A percentile compares a stretch with the other conserved stretches of the same genome.
Conservation (phyloP, 2,797 vertebrate genomes). For the Lepilemur ruficaudatus region DNA sequence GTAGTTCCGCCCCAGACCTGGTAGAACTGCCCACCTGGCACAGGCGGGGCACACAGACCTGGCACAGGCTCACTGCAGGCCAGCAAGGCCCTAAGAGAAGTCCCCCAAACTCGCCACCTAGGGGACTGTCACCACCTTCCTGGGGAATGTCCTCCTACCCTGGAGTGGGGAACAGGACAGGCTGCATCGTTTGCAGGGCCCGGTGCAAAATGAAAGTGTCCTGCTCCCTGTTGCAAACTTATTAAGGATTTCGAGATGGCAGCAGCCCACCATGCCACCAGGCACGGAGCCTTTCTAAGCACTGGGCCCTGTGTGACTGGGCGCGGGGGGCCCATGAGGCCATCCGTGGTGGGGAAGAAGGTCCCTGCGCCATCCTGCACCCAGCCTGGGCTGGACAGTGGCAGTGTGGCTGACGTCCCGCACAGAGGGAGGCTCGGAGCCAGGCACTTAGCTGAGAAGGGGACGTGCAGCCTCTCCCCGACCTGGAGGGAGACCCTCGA, state of each 20-base stretch:
- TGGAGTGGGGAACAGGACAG: background rate
- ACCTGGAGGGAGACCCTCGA: background rate
- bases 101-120: background rate
- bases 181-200: background rate
- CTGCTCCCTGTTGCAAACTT: background rate
- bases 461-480: background rate
- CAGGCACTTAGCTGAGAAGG: rapidly evolving
- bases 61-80: too few species aligned
- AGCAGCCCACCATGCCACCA: too few species aligned
- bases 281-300: too few species aligned
- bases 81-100: background rate
- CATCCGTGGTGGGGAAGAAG: background rate
- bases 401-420: background rate
- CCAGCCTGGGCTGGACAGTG: background rate
- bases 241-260: background rate
- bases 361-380: background rate
- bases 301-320: rapidly evolving
- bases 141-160: background rate
- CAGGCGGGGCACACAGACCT: too few species aligned
- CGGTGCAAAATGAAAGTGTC: rapidly evolving
- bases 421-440: background rate
- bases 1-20: too few species aligned
- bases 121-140: background rate
- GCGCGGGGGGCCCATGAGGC: background rate
- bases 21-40: background rate